Percentiles rank a stretch among this genome's conserved stretches.
Conservation (phyloP, 2,113 vertebrate species). For the Atractosteus spatula region DNA sequence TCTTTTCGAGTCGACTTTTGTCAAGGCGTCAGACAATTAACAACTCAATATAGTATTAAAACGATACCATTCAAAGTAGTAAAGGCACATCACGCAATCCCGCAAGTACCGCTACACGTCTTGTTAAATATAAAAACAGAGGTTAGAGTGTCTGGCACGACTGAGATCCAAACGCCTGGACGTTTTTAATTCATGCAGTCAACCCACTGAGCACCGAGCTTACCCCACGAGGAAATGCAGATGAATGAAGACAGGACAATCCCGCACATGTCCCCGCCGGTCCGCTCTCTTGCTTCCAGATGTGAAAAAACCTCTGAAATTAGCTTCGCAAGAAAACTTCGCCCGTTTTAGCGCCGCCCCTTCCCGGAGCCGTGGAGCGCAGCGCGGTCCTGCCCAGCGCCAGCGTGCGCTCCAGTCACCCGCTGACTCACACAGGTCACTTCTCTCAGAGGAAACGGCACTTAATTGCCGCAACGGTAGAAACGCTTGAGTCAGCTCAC, state of each 20-base stretch:
- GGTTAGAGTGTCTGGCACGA: too few relatives aligned
- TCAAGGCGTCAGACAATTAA: too few relatives aligned
- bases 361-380: background rate
- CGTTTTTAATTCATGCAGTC: too few relatives aligned
- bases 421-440: too few relatives aligned
- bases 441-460: too few relatives aligned
- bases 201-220: conserved; percentile 2
- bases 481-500: too few relatives aligned
- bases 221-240: conserved; percentile 55
- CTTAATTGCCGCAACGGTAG: too few relatives aligned
- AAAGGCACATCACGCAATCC: background rate
- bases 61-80: background rate
- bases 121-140: background rate
- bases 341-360: background rate
- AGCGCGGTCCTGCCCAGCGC: conserved; percentile 21
- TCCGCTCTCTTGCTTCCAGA: background rate
- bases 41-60: background rate
- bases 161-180: too few relatives aligned
- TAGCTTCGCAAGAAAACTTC: background rate
- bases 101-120: too few relatives aligned
- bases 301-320: background rate
- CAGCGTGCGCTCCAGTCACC: conserved; percentile 38
- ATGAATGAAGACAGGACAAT: conserved; percentile 43
- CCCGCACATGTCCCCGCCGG: conserved; percentile 77
- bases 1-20: too few relatives aligned